Evolutionary conservation across 2,113 vertebrate species (phyloP).

Genomic region (Lophochroa leadbeateri): DNA sequence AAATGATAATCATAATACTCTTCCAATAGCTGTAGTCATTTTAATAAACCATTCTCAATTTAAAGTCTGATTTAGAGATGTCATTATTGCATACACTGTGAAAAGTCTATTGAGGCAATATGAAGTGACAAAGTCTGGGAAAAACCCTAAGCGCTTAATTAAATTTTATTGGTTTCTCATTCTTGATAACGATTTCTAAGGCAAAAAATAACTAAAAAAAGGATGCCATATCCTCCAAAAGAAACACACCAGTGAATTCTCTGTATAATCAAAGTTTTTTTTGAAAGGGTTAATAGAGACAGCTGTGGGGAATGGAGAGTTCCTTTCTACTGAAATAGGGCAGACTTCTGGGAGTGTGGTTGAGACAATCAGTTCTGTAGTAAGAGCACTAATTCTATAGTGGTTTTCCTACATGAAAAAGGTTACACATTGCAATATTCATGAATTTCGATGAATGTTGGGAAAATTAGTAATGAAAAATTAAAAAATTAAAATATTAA

Average conservation of each 20-base stretch:
- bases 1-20: not conserved
- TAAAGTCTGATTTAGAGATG: constrained; percentile 11
- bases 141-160: not conserved
- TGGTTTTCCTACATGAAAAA: not conserved
- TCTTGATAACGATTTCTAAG: not conserved
- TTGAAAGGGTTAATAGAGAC: not conserved
- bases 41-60: constrained; percentile 19
- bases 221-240: not conserved
- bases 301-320: not conserved
- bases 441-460: constrained; percentile 1
- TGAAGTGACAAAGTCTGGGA: not conserved
- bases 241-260: not conserved
- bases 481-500: not conserved
- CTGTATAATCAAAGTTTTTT: not conserved
- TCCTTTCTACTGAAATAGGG: not conserved
- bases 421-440: not conserved
- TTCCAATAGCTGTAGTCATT: not conserved
- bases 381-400: not conserved
- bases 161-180: not conserved
- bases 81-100: not conserved
- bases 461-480: not conserved
- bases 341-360: not conserved
- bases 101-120: not conserved
- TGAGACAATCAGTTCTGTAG: not conserved
- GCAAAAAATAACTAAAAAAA: not conserved